phyloP scores from a whole-genome alignment of 2,113 vertebrate genomes.

The Perccottus glenii region DNA sequence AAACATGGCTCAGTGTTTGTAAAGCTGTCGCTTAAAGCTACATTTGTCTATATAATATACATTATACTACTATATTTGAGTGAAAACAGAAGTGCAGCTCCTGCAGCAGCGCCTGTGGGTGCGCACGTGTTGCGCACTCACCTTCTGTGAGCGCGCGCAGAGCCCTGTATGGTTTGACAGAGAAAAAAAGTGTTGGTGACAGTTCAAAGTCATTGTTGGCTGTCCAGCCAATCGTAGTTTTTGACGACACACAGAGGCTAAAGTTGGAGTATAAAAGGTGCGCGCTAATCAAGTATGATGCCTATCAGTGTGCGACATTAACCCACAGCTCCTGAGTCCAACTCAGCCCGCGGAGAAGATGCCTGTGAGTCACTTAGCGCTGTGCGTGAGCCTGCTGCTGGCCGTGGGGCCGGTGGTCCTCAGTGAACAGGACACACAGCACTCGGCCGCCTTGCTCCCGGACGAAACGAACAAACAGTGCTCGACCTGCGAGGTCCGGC shows the following conservation, averaged over 20 bases:
- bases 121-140: slow-evolving; percentile 30
- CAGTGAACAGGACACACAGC: slow-evolving; percentile 80
- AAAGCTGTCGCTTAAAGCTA: too few species aligned
- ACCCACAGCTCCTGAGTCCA: slow-evolving; percentile 65
- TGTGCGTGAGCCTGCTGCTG: slow-evolving; percentile 87
- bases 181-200: slow-evolving; percentile 83
- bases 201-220: slow-evolving; percentile 93
- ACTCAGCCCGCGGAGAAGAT: slow-evolving; percentile 79
- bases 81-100: too few species aligned
- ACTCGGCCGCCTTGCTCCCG: slow-evolving; percentile 77
- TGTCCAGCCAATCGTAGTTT: slow-evolving; percentile 92
- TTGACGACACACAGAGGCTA: slow-evolving; percentile 91
- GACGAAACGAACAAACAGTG: slow-evolving; percentile 87
- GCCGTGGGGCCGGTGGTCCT: slow-evolving; percentile 84
- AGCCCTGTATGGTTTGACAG: slow-evolving; percentile 80
- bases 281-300: slow-evolving; percentile 89
- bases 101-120: background rate
- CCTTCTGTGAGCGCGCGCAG: slow-evolving; percentile 19
- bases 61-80: too few species aligned
- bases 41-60: too few species aligned
- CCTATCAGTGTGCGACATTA: slow-evolving; percentile 86
- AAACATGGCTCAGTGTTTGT: too few species aligned
- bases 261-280: slow-evolving; percentile 96
- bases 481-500: slow-evolving; percentile 90
- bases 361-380: slow-evolving; percentile 79